These are phyloP conservation scores for Euclidia mi DNA, from an alignment of 2,888 invertebrate genomes.

Conservation along the genomic window DNA sequence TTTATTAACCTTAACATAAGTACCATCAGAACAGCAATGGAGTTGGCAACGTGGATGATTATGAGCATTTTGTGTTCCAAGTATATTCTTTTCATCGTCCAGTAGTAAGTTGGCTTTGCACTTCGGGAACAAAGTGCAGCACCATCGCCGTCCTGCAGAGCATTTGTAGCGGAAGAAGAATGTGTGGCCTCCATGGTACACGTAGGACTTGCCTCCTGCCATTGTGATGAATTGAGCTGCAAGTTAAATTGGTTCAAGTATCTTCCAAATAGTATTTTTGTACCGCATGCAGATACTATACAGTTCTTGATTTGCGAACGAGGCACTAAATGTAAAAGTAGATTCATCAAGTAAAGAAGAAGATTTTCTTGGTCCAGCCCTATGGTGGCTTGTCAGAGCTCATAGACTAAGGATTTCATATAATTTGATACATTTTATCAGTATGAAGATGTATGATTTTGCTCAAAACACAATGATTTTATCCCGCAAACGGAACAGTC, in stretches of 20 bases:
- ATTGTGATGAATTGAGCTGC: conserved; percentile 29
- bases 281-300: no score
- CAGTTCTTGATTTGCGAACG: no score
- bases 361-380: no score
- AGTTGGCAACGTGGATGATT: conserved; percentile 17
- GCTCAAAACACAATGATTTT: no score
- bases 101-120: conserved; percentile 30
- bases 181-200: conserved; percentile 28
- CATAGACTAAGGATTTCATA: no score
- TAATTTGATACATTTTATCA: no score
- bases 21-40: conserved; percentile 21
- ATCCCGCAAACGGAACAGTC: no score
- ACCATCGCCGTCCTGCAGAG: conserved; percentile 22
- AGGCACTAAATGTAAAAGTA: no score
- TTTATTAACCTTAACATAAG: conserved; percentile 21
- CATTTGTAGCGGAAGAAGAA: conserved; percentile 31
- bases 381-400: no score
- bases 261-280: no score
- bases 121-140: conserved; percentile 32
- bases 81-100: conserved; percentile 10
- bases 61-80: conserved; percentile 15
- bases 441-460: no score
- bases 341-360: no score
- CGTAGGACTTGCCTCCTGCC: conserved; percentile 22
- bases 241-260: conserved; percentile 1